phyloP scores from a whole-genome alignment of 2,797 vertebrate genomes.

The Notolepis coatsorum region DNA sequence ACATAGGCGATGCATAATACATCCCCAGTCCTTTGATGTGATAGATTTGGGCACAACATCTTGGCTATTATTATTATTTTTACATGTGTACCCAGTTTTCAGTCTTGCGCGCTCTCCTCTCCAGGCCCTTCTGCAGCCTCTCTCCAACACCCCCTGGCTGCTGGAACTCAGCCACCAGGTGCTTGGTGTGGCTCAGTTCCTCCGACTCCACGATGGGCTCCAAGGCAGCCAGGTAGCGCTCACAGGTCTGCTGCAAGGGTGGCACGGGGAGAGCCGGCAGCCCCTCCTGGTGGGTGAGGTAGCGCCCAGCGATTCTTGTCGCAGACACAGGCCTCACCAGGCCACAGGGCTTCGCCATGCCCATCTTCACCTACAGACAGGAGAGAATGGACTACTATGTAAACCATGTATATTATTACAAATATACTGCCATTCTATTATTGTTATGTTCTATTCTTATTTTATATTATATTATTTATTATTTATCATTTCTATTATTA shows the following conservation, averaged over 20 bases:
- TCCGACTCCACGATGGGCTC: slow-evolving; percentile 90
- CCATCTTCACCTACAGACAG: slow-evolving; percentile 57
- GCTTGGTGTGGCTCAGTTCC: slow-evolving; percentile 84
- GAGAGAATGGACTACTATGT: background rate
- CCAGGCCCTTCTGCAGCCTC: slow-evolving; percentile 90
- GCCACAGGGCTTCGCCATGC: slow-evolving; percentile 78
- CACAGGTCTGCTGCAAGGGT: slow-evolving; percentile 89
- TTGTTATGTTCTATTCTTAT: no score
- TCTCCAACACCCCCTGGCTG: slow-evolving; percentile 88
- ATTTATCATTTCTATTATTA: no score
- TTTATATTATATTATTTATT: no score
- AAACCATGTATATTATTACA: no score
- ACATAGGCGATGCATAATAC: no score
- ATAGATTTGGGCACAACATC: no score
- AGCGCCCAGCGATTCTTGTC: slow-evolving; percentile 81
- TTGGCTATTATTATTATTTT: no score
- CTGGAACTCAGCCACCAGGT: slow-evolving; percentile 87
- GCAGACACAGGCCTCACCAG: slow-evolving; percentile 87
- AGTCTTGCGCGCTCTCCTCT: slow-evolving; percentile 82
- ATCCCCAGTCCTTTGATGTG: no score
- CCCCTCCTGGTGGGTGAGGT: slow-evolving; percentile 88
- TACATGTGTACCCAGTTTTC: slow-evolving; percentile 98
- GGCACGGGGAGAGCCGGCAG: slow-evolving; percentile 90
- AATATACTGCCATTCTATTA: no score
- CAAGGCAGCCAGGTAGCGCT: slow-evolving; percentile 87